Base-by-base conservation (phyloP, 2,797 vertebrate genomes). In the Oreochromis mossambicus region DNA sequence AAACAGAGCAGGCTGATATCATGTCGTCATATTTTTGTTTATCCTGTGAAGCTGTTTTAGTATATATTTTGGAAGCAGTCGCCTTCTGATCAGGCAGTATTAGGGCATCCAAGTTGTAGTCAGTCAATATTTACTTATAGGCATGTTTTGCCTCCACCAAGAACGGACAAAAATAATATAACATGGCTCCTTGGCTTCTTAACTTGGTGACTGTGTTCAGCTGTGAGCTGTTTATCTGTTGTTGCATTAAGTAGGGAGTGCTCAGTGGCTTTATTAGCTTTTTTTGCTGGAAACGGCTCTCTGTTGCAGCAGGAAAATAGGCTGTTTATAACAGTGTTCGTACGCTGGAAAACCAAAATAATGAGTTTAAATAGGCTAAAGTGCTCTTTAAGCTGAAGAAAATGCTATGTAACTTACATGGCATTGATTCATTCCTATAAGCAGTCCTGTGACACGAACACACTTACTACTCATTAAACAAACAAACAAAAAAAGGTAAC, bases 291-390 rank as follows among this genome's bases (percentile, higher is more conserved):
- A 32, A 76, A 85, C 13, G 26, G 4, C 86, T 85, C 13, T 2
- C 52, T 55, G 61, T 38, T 56, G 63, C 36, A 78, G 79, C 73
- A 78, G 15, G 55, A 83, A 88, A 41, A 61, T 19, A 38, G 19
- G 19, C 38, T 70, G 46, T 54, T 73, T 58, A 3, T 34, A 54
- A 77, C 12, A 17, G 29, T 4, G 1, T 54, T 3, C 2, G 0
- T 50, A 75, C 17, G 7, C 70, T 50, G 15, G 70, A 32, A 50
- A 50, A 75, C 70, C 26, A 19, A 75, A 75, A 75, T 48, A 75
- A 75, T 50, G 43, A 50, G 15, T 75, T 4, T 3, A 75, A 50
- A 13, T 13, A 19, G 26, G 26, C 43, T 50, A 68, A 83, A 81
- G 55, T 8, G 6, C 36, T 51, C n/a, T 61, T 84, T 32, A 76